phyloP scores from a whole-genome alignment of 1,140 invertebrate species.

The Bombus soroeensis region DNA sequence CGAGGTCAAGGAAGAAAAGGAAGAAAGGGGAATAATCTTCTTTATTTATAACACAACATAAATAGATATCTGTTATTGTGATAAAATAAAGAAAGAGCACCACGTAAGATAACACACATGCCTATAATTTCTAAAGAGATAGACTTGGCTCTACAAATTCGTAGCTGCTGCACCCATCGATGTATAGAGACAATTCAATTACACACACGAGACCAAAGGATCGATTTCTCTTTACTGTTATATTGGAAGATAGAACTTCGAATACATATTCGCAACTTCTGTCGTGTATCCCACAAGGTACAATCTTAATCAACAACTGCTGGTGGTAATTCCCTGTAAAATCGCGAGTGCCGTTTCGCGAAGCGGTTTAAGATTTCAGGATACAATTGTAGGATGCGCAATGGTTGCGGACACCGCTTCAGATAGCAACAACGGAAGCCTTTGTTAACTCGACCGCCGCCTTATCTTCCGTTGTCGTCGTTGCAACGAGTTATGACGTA shows the following conservation, averaged over 20 bases:
- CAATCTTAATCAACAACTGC: background rate
- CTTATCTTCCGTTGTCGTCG: conserved; percentile 50
- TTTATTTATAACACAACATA: too few species aligned
- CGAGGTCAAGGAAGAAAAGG: too few species aligned
- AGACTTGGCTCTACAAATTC: background rate
- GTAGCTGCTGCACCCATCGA: background rate
- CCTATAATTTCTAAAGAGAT: background rate
- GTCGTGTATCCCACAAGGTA: too few species aligned
- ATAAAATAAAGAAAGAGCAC: background rate
- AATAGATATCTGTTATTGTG: background rate
- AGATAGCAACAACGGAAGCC: background rate
- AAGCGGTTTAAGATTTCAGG: background rate
- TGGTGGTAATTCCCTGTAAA: too few species aligned
- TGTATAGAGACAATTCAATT: background rate
- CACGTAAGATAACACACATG: background rate
- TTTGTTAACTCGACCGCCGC: conserved; percentile 56
- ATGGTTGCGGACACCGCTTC: background rate
- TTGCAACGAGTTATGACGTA: conserved; percentile 44
- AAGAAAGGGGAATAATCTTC: too few species aligned
- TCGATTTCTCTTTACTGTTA: background rate
- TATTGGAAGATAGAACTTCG: background rate
- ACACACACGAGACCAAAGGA: background rate
- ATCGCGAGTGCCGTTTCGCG: background rate
- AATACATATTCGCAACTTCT: background rate
- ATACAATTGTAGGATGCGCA: background rate